A percentile compares a stretch with the other conserved stretches of the same genome.
Conservation (phyloP, 2,113 vertebrate species). For the Phrynosoma platyrhinos region DNA sequence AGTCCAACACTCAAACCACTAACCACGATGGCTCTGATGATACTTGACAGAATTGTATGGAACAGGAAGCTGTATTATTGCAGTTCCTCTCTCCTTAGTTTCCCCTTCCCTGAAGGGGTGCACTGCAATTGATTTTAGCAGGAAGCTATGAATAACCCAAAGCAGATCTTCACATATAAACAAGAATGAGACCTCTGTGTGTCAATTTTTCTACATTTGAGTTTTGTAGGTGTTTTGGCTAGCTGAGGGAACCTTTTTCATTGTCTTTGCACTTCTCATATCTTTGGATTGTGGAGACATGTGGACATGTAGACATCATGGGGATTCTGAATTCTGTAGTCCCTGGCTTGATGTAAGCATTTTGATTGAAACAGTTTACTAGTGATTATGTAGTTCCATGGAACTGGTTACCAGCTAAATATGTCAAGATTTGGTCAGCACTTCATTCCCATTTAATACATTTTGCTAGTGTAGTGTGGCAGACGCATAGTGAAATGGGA, state of each 20-base stretch:
- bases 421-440: too few species aligned
- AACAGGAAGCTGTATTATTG: background rate
- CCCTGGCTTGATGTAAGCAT: background rate
- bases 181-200: too few species aligned
- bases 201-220: background rate
- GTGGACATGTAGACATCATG: background rate
- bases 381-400: background rate
- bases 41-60: background rate
- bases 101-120: background rate
- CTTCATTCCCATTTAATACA: background rate
- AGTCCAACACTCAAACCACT: too few species aligned
- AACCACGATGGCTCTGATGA: background rate
- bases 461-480: background rate
- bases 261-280: background rate
- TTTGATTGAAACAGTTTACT: constrained; percentile 19
- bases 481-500: background rate
- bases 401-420: background rate
- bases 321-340: background rate
- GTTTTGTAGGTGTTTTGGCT: background rate
- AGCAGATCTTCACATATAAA: background rate
- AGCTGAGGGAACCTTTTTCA: background rate
- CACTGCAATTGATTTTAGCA: background rate
- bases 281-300: background rate
- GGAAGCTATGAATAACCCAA: background rate
- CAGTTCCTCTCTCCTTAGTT: background rate